phyloP scores from a whole-genome alignment of 2,797 vertebrate species.

The Hephaestus fuliginosus region DNA sequence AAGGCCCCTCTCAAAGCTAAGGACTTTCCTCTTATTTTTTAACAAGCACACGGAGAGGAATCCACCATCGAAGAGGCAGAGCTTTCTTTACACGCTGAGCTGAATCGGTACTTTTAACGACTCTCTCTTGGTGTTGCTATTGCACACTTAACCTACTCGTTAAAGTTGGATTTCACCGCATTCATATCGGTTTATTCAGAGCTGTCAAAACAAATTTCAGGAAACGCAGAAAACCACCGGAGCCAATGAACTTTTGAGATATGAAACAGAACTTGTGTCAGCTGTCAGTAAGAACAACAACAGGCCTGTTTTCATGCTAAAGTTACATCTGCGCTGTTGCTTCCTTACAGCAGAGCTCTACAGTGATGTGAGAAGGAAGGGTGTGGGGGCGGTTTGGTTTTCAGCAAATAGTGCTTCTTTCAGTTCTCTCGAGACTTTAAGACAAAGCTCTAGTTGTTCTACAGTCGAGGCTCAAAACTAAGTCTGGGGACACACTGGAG shows the following conservation, averaged over 20 bases:
- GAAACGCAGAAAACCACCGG: not conserved
- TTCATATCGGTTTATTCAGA: not conserved
- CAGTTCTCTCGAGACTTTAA: constrained; percentile 33
- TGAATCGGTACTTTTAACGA: not conserved
- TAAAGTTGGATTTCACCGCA: constrained; percentile 1
- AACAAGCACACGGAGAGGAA: constrained; percentile 10
- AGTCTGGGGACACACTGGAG: constrained; percentile 23
- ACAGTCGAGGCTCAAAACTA: constrained; percentile 28
- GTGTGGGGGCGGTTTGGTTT: not conserved
- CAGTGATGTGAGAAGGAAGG: constrained; percentile 1
- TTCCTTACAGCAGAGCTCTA: not conserved
- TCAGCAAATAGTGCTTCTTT: constrained; percentile 22
- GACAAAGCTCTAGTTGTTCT: constrained; percentile 19
- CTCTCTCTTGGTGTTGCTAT: not conserved
- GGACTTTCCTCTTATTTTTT: not conserved
- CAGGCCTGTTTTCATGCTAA: not conserved
- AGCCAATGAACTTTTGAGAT: not conserved
- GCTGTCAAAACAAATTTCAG: not conserved
- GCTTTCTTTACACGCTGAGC: not conserved
- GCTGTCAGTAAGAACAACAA: not conserved
- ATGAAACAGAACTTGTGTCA: not conserved
- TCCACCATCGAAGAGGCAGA: not conserved
- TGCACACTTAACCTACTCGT: constrained; percentile 2
- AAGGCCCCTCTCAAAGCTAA: constrained; percentile 8
- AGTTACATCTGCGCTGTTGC: constrained; percentile 1